Conservation (phyloP, 1,140 invertebrate genomes). For the Geopemphigus sp. region DNA sequence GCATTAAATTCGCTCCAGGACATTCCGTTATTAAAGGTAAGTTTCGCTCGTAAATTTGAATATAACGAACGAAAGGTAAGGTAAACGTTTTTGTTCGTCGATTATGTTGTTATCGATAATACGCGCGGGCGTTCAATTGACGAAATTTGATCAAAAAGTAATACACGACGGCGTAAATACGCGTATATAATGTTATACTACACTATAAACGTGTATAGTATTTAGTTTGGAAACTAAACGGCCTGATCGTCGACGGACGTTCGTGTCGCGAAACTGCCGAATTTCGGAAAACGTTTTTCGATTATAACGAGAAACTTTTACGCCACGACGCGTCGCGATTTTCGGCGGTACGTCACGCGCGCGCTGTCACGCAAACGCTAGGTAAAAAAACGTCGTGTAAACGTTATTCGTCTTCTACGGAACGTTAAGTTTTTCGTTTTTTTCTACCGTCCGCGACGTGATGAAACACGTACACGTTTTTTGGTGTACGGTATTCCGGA, state of each 20-base stretch:
- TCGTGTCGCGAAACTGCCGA: no score
- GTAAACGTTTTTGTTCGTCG: conserved; percentile 16
- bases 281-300: no score
- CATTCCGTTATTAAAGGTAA: conserved; percentile 28
- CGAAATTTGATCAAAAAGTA: conserved; percentile 4
- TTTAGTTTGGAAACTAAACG: no score
- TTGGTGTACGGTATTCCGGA: no score
- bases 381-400: no score
- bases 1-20: background rate
- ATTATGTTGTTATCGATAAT: conserved; percentile 13
- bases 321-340: background rate
- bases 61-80: background rate
- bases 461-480: no score
- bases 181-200: background rate
- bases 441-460: no score
- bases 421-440: no score
- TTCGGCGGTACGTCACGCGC: background rate
- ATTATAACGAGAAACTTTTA: background rate
- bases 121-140: background rate
- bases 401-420: no score
- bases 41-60: conserved; percentile 3
- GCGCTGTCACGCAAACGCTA: no score
- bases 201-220: no score
- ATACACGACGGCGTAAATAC: background rate
- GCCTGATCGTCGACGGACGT: no score